A percentile compares a stretch with the other conserved stretches of the same genome.
Conservation (phyloP, 2,797 vertebrate genomes). For the Diceros bicornis region DNA sequence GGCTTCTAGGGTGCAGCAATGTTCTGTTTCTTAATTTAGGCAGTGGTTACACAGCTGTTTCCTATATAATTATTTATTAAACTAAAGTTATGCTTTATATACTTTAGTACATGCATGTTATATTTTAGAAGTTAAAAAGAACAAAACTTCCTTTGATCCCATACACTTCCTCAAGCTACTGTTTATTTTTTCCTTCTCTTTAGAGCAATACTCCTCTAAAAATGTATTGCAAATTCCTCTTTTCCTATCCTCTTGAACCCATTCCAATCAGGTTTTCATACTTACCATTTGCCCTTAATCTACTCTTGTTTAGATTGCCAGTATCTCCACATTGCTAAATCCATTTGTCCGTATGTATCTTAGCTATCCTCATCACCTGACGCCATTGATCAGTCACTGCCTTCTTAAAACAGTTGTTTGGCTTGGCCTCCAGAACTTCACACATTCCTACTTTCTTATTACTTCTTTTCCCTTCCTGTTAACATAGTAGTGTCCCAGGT, state of each 20-base stretch:
- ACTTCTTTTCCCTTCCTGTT: background rate
- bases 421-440: background rate
- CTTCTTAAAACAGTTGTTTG: background rate
- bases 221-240: background rate
- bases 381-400: background rate
- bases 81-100: background rate
- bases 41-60: background rate
- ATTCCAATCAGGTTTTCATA: background rate
- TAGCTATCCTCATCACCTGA: background rate
- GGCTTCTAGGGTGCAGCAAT: background rate
- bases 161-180: background rate
- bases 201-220: background rate
- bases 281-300: background rate
- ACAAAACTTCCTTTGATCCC: background rate
- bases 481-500: background rate
- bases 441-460: background rate
- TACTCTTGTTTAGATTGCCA: background rate
- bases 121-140: background rate
- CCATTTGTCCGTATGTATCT: background rate
- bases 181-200: background rate
- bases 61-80: background rate
- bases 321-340: background rate
- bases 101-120: background rate
- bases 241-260: background rate
- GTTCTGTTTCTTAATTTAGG: background rate